phyloP scores from a whole-genome alignment of 2,888 invertebrate genomes.

The Sepiola atlantica region DNA sequence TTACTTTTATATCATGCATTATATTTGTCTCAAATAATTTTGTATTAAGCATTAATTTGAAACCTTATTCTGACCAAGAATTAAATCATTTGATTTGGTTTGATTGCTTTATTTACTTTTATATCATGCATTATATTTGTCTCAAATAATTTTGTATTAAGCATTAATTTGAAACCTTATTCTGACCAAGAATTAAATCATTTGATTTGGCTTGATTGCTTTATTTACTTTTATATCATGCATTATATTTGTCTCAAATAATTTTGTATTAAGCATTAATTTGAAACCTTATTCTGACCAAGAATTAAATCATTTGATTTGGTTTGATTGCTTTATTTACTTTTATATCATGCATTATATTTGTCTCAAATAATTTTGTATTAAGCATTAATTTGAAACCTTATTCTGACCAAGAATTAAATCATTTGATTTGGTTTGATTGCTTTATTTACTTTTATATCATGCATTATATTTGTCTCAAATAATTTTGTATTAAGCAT shows the following conservation, averaged over 20 bases:
- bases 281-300: not conserved
- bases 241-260: not conserved
- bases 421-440: not conserved
- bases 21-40: not conserved
- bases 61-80: not conserved
- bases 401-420: not conserved
- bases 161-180: not conserved
- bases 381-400: too few relatives aligned
- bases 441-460: too few relatives aligned
- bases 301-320: not conserved
- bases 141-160: not conserved
- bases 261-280: not conserved
- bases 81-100: not conserved
- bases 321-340: too few relatives aligned
- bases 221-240: too few relatives aligned
- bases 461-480: not conserved
- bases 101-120: too few relatives aligned
- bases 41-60: not conserved
- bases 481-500: not conserved
- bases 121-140: not conserved
- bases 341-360: not conserved
- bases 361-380: not conserved
- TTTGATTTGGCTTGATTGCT: not conserved
- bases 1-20: too few relatives aligned
- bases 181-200: not conserved